These are phyloP conservation scores for Latrodectus elegans DNA, from an alignment of 2,888 invertebrate genomes.

Conservation along the genomic window DNA sequence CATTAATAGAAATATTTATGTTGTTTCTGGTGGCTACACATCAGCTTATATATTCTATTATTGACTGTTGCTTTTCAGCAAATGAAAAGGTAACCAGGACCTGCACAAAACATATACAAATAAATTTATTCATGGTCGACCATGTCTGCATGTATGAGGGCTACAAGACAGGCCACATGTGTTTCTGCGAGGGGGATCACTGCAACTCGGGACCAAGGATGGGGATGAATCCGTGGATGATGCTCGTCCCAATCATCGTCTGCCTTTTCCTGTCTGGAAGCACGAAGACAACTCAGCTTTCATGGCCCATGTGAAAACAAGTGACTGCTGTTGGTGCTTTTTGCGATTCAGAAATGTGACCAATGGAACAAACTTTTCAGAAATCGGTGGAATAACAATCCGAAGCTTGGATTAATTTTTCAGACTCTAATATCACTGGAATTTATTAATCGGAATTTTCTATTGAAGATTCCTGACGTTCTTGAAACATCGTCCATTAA, in stretches of 20 bases:
- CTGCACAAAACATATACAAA: constrained; percentile 93
- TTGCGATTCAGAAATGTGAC: too few species aligned
- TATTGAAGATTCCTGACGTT: too few species aligned
- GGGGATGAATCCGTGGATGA: not conserved
- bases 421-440: too few species aligned
- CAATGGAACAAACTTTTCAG: too few species aligned
- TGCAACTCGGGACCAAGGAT: constrained; percentile 81
- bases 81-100: constrained; percentile 88
- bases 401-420: too few species aligned
- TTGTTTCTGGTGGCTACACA: too few species aligned
- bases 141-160: constrained; percentile 99
- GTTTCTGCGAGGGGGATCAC: constrained; percentile 98
- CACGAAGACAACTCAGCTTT: constrained; percentile 15
- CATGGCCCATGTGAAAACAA: not conserved
- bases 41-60: too few species aligned
- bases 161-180: constrained; percentile 98
- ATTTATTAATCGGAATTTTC: too few species aligned
- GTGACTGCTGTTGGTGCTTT: too few species aligned
- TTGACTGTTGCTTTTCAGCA: constrained; percentile 30
- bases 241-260: constrained; percentile 1
- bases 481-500: too few species aligned
- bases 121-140: constrained; percentile 97
- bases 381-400: too few species aligned
- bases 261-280: not conserved
- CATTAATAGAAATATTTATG: too few species aligned